phyloP scores from a whole-genome alignment of 2,113 vertebrate genomes.

The Corythoichthys intestinalis region DNA sequence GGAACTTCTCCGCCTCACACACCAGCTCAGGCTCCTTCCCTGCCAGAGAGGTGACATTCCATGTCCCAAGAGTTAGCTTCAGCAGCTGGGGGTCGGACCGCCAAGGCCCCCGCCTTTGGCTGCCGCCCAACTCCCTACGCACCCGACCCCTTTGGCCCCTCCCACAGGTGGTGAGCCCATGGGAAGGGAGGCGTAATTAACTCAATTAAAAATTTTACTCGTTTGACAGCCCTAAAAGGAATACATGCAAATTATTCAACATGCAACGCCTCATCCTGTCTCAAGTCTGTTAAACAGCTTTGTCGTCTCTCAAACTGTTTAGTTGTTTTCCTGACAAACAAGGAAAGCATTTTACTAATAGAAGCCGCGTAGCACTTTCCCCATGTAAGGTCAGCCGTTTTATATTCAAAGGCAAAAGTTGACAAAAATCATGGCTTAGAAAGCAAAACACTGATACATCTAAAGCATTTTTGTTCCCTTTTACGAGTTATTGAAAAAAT shows the following conservation, averaged over 20 bases:
- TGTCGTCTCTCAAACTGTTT: background rate
- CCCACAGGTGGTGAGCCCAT: too few relatives aligned
- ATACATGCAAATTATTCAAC: conserved; percentile 16
- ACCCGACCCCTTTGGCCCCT: too few relatives aligned
- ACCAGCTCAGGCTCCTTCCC: too few relatives aligned
- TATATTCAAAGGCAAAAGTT: conserved; percentile 47
- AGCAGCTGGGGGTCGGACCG: too few relatives aligned
- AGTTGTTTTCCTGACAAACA: conserved; percentile 19
- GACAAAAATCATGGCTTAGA: conserved; percentile 15
- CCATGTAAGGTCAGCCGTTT: conserved; percentile 11
- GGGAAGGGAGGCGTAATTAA: too few relatives aligned
- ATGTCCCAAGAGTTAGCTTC: too few relatives aligned
- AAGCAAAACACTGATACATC: conserved; percentile 48
- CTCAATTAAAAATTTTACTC: too few relatives aligned
- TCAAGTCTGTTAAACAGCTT: conserved; percentile 14
- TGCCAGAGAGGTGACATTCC: too few relatives aligned
- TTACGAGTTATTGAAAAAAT: conserved; percentile 33
- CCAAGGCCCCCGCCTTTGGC: too few relatives aligned
- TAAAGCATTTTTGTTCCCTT: conserved; percentile 16
- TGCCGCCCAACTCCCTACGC: too few relatives aligned
- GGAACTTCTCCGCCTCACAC: too few relatives aligned
- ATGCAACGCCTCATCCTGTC: conserved; percentile 9
- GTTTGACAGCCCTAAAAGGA: too few relatives aligned
- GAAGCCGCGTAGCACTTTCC: conserved; percentile 23
- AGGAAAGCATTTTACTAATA: conserved; percentile 1